Evolutionary conservation across 2,888 invertebrate genomes (phyloP).

Genomic region (Aphrophora alni): DNA sequence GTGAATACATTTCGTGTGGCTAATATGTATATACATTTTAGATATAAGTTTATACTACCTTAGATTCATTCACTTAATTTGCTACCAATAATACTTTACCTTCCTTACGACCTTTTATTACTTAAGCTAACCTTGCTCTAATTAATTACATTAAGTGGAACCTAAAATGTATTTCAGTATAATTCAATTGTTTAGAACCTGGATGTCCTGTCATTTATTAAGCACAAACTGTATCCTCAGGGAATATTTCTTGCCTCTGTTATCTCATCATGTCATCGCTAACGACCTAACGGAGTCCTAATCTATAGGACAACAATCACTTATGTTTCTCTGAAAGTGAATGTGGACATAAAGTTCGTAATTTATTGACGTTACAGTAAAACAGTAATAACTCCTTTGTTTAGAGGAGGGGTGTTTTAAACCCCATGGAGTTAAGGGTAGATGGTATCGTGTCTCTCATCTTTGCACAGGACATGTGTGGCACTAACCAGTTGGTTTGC

Average conservation of each 20-base stretch:
- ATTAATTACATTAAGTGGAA: too few relatives aligned
- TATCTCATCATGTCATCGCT: not conserved
- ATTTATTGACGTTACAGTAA: not conserved
- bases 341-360: not conserved
- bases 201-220: not conserved
- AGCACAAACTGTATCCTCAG: not conserved
- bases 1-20: too few relatives aligned
- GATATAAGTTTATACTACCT: too few relatives aligned
- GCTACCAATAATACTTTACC: too few relatives aligned
- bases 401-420: not conserved
- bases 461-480: not conserved
- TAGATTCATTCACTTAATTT: too few relatives aligned
- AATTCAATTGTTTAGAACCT: too few relatives aligned
- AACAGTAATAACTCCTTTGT: not conserved
- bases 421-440: not conserved
- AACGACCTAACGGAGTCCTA: not conserved
- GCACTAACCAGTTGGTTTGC: not conserved
- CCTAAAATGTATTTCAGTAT: too few relatives aligned
- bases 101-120: too few relatives aligned
- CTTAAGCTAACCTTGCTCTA: too few relatives aligned
- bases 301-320: not conserved
- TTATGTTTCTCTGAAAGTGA: not conserved
- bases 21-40: too few relatives aligned
- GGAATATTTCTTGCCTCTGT: not conserved
- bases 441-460: not conserved